Evolutionary conservation across 2,797 vertebrate species (phyloP).

Genomic region (Cynodonichthys magdalenae): DNA sequence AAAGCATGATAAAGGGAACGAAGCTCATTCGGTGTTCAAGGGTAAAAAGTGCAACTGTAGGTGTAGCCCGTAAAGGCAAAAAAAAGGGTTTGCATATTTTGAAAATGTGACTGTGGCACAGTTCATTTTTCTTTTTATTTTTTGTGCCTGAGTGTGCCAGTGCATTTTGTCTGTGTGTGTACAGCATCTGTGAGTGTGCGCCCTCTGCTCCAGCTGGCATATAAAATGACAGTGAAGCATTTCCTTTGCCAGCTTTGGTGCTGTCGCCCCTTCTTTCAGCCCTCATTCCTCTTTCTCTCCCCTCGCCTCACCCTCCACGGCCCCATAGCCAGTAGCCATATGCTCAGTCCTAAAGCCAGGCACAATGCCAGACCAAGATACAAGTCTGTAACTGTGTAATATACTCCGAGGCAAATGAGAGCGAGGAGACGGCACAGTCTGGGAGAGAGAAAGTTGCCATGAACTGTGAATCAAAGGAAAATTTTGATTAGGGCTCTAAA

Average conservation of each 20-base stretch:
- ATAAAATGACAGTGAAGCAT: constrained; percentile 61
- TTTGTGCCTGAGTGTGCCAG: background rate
- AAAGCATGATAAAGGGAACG: constrained; percentile 48
- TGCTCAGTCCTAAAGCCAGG: constrained; percentile 62
- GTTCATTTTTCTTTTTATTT: background rate
- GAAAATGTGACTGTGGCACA: constrained; percentile 1
- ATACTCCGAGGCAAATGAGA: constrained; percentile 31
- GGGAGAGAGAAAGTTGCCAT: constrained; percentile 1
- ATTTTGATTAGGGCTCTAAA: constrained; percentile 16
- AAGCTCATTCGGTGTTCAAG: constrained; percentile 55
- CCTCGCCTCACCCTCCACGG: constrained; percentile 32
- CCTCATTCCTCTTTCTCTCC: constrained; percentile 35
- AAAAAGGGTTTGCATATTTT: constrained; percentile 10
- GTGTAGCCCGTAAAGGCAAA: constrained; percentile 25
- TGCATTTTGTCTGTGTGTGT: constrained; percentile 16
- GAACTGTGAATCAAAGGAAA: background rate
- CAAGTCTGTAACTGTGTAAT: constrained; percentile 30
- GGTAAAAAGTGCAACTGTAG: constrained; percentile 49
- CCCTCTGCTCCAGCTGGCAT: constrained; percentile 47
- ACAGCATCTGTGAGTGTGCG: constrained; percentile 9
- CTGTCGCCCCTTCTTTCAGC: constrained; percentile 49
- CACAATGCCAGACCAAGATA: constrained; percentile 49
- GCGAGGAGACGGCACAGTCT: background rate
- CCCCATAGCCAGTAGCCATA: constrained; percentile 62
- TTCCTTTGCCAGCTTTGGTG: constrained; percentile 63